phyloP scores from a whole-genome alignment of 1,140 invertebrate species.

The Cydia pomonella region DNA sequence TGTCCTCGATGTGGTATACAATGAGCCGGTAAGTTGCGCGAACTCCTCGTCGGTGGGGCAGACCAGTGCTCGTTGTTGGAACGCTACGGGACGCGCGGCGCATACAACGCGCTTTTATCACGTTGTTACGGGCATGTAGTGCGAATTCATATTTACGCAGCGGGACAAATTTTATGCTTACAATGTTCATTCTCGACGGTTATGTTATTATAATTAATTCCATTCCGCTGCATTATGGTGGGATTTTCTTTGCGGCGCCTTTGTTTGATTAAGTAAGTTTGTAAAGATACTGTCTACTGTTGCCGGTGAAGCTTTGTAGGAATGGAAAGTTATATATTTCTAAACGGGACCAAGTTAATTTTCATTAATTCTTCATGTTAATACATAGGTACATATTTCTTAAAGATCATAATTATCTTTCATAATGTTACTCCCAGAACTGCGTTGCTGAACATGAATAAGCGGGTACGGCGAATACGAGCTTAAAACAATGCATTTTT shows the following conservation, averaged over 20 bases:
- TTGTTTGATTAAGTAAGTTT: constrained; percentile 18
- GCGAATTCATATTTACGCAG: constrained; percentile 68
- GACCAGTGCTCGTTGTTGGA: constrained; percentile 42
- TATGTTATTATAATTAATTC: constrained; percentile 33
- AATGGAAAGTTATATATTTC: neutral
- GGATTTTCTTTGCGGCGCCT: constrained; percentile 13
- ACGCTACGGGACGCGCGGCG: constrained; percentile 65
- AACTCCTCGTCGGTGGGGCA: neutral
- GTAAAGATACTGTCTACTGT: constrained; percentile 23
- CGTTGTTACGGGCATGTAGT: constrained; percentile 45
- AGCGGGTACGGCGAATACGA: too few relatives aligned
- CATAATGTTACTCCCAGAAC: too few relatives aligned
- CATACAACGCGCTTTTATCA: constrained; percentile 68
- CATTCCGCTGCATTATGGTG: neutral
- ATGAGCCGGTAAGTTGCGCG: neutral
- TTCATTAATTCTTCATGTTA: too few relatives aligned
- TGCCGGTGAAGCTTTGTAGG: neutral
- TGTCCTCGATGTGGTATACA: neutral
- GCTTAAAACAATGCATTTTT: too few relatives aligned
- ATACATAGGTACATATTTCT: neutral
- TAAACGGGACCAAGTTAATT: neutral
- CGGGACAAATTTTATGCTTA: constrained; percentile 54
- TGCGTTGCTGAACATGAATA: too few relatives aligned
- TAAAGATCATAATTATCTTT: too few relatives aligned
- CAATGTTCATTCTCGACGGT: constrained; percentile 38